These are phyloP conservation scores for Platypus cylindrus DNA, from an alignment of 2,888 invertebrate genomes.

Conservation along the genomic window DNA sequence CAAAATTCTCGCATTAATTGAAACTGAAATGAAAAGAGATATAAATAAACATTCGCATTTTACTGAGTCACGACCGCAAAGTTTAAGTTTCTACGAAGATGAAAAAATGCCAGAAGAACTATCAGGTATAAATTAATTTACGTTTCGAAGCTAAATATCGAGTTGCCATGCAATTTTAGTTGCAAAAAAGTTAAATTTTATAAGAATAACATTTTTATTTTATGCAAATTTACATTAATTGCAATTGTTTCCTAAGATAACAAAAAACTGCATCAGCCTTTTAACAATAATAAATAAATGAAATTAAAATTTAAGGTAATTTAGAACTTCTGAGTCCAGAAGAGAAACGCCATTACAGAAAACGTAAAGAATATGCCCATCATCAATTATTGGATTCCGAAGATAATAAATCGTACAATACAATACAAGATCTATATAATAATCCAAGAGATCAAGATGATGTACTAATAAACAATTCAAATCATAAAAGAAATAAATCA, in stretches of 20 bases:
- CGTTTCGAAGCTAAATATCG: no score
- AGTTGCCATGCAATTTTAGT: no score
- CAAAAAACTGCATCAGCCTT: background rate
- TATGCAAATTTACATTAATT: constrained; percentile 1
- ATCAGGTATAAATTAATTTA: no score
- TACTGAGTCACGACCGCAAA: constrained; percentile 35
- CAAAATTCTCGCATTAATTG: constrained; percentile 33
- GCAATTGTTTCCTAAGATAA: constrained; percentile 1
- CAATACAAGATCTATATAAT: constrained; percentile 32
- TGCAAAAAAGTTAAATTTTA: constrained; percentile 1
- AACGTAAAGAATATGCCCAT: constrained; percentile 29
- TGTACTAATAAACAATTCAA: constrained; percentile 24
- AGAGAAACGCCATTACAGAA: constrained; percentile 32
- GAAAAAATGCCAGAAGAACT: constrained; percentile 35
- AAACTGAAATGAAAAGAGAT: constrained; percentile 34
- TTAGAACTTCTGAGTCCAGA: constrained; percentile 34
- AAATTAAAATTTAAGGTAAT: constrained; percentile 27
- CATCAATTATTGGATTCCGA: constrained; percentile 34
- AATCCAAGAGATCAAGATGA: constrained; percentile 29
- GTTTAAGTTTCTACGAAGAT: constrained; percentile 36
- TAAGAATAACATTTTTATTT: constrained; percentile 1
- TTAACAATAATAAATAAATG: constrained; percentile 4
- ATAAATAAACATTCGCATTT: constrained; percentile 34
- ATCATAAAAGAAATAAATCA: constrained; percentile 29
- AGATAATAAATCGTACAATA: constrained; percentile 33